Evolutionary conservation across 2,888 invertebrate species (phyloP).

Genomic region (Crepidodera aurea): DNA sequence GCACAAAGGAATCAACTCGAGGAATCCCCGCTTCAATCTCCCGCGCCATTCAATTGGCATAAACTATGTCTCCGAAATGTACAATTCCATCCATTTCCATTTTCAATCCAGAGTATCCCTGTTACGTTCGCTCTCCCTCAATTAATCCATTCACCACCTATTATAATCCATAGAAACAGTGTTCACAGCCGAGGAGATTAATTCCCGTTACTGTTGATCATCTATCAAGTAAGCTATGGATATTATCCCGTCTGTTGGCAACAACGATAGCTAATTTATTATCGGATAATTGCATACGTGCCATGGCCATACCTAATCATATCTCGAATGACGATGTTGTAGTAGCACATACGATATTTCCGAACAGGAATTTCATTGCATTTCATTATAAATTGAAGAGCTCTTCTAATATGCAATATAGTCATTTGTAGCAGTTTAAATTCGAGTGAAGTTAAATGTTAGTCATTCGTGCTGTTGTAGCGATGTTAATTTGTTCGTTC

Average conservation of each 20-base stretch:
- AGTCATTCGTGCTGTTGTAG: too few species aligned
- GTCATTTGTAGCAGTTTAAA: background rate
- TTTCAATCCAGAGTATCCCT: constrained; percentile 18
- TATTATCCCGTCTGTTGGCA: constrained; percentile 42
- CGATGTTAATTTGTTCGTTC: too few species aligned
- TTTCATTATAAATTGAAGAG: constrained; percentile 19
- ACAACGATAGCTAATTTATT: constrained; percentile 47
- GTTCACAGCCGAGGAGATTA: constrained; percentile 34
- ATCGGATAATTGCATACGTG: constrained; percentile 47
- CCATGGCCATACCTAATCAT: constrained; percentile 42
- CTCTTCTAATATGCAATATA: constrained; percentile 19
- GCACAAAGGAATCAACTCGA: constrained; percentile 23
- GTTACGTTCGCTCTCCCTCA: constrained; percentile 17
- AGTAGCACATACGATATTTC: constrained; percentile 29
- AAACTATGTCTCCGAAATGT: constrained; percentile 23
- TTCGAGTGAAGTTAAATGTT: background rate
- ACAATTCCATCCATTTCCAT: constrained; percentile 28
- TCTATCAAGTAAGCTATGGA: constrained; percentile 41
- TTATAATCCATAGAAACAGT: constrained; percentile 38
- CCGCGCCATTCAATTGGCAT: constrained; percentile 9
- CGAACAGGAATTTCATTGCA: constrained; percentile 20
- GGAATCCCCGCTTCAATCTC: constrained; percentile 1
- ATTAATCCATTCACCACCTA: constrained; percentile 38
- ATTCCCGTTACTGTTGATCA: constrained; percentile 39
- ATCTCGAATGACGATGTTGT: constrained; percentile 32